Percentiles rank a stretch among this genome's conserved stretches.
phyloP scores from a whole-genome alignment of 2,113 vertebrate genomes.

The Alces alces region DNA sequence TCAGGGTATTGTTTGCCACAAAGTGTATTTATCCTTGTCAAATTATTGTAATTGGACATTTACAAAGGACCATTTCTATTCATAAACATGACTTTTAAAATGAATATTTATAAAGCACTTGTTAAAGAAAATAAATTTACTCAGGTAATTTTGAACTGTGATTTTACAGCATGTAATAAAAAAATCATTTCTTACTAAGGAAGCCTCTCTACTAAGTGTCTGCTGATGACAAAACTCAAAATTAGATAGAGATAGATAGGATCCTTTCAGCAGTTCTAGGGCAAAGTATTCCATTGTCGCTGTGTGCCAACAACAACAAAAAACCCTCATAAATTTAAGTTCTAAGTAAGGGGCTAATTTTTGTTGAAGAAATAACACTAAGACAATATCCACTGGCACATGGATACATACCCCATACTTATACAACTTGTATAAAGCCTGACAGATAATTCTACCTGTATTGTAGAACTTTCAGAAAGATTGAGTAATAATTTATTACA shows the following conservation, averaged over 20 bases:
- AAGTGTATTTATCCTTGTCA: slow-evolving; percentile 75
- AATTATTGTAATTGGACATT: slow-evolving; percentile 75
- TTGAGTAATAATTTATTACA: not conserved
- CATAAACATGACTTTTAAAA: slow-evolving; percentile 71
- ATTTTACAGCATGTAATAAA: slow-evolving; percentile 61
- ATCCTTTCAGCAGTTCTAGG: not conserved
- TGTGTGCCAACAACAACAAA: not conserved
- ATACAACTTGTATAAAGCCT: not conserved
- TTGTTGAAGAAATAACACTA: not conserved
- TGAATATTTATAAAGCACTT: slow-evolving; percentile 75
- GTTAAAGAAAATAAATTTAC: slow-evolving; percentile 73
- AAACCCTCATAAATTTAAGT: not conserved
- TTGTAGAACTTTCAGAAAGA: not conserved
- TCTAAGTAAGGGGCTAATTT: not conserved
- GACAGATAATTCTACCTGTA: not conserved
- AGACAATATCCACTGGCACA: rapidly evolving
- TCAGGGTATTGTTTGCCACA: slow-evolving; percentile 72
- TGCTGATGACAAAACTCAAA: slow-evolving; percentile 45
- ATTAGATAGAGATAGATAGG: slow-evolving; percentile 9
- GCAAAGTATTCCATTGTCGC: not conserved
- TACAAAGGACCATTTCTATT: slow-evolving; percentile 68
- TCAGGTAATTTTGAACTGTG: slow-evolving; percentile 71
- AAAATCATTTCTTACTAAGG: slow-evolving; percentile 50
- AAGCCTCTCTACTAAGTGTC: slow-evolving; percentile 22
- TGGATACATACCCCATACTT: rapidly evolving